A percentile compares a stretch with the other conserved stretches of the same genome.
phyloP scores from a whole-genome alignment of 2,888 invertebrate species.

The Epistrophella euchroma region DNA sequence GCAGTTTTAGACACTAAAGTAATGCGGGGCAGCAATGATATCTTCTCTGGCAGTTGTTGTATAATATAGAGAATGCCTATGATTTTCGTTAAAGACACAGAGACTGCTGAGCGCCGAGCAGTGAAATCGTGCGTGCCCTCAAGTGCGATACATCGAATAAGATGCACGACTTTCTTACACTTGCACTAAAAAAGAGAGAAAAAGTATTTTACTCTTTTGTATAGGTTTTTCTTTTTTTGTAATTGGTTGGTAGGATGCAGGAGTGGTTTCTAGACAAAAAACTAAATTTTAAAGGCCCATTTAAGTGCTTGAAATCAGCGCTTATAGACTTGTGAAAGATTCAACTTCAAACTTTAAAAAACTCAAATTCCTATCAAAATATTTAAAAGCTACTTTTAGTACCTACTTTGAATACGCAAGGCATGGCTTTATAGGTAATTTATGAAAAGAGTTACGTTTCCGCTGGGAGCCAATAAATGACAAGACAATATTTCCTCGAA shows the following conservation, averaged over 20 bases:
- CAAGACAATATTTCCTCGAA: too few relatives aligned
- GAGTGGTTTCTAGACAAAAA: neutral
- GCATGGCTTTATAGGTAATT: too few relatives aligned
- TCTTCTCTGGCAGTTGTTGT: constrained; percentile 46
- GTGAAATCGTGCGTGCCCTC: constrained; percentile 78
- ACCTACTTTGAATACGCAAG: too few relatives aligned
- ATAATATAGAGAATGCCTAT: constrained; percentile 36
- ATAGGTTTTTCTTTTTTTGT: neutral
- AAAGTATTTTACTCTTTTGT: constrained; percentile 35
- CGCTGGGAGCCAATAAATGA: too few relatives aligned
- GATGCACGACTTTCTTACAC: constrained; percentile 77
- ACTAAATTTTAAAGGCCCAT: neutral
- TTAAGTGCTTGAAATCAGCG: neutral
- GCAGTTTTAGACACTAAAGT: constrained; percentile 26
- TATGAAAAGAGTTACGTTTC: too few relatives aligned
- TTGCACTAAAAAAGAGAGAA: constrained; percentile 64
- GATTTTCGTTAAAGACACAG: neutral
- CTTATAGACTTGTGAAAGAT: too few relatives aligned
- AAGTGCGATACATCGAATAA: constrained; percentile 78
- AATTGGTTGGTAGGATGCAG: neutral
- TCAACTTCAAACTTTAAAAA: too few relatives aligned
- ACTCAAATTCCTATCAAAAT: too few relatives aligned
- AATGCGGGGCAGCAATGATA: constrained; percentile 57
- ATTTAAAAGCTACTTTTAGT: too few relatives aligned
- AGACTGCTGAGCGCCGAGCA: constrained; percentile 66